Base-by-base conservation (phyloP, 1,140 invertebrate species). In the Calephelis virginiensis region DNA sequence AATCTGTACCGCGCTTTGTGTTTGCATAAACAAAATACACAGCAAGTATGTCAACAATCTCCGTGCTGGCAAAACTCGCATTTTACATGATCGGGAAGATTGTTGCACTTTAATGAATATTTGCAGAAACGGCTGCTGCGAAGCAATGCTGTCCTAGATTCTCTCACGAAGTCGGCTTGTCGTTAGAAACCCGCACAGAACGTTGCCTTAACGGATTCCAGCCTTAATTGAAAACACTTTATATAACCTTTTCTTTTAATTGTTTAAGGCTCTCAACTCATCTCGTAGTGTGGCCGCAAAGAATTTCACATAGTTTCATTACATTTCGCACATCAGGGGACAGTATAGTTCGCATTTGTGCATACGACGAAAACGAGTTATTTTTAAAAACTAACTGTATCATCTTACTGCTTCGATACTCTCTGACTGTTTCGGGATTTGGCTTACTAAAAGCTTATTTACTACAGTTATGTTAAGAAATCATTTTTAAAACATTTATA, bases 191-290 rank as follows among this genome's bases (percentile, higher is more conserved):
- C 72, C 77, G 70, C 76, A 77, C 71, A 72, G 61, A 75, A 64
- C 71, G 71, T 76, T 79, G 75, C 71, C 73, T 78, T 77, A 72
- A 72, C 73, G 78, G 78, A 86, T 89, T 85, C 84, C 82, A 78
- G 77, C 66, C 76, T 86, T 86, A 89, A 89, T 89, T 89, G 82
- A 81, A 86, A 89, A 85, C 84, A 80, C 75, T 85, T 76, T 81
- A 80, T 71, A 83, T 68, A 77, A 76, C 79, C 69, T 80, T 85
- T 86, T 82, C 82, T 85, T 85, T 82, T 86, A 85, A 86, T 89
- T 86, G 77, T 80, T 77, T 76, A 73, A 80, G 67, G 68, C 71
- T 74, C 73, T 72, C 75, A 71, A 78, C 72, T 77, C 72, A 76
- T 77, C 68, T 72, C 71, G 12, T 5, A 28, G 14, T 63, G 69